A percentile compares a stretch with the other conserved stretches of the same genome.
Evolutionary conservation across 1,140 invertebrate species (phyloP).

Genomic region (Andrena cerasifolii): DNA sequence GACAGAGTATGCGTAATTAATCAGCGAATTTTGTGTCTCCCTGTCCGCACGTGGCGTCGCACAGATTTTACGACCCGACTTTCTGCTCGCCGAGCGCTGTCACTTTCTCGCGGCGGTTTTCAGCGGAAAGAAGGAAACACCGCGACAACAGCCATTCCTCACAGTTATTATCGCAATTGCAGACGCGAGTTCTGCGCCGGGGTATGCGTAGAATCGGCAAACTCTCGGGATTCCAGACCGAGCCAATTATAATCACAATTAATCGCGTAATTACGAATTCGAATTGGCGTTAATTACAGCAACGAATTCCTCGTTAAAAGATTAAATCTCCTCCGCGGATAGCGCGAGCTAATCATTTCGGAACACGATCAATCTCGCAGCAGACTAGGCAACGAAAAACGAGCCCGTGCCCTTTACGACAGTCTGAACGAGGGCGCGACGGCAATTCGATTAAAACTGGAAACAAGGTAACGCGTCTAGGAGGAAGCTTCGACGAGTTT

Average conservation of each 20-base stretch:
- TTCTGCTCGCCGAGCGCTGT: not conserved
- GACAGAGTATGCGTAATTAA: constrained; percentile 38
- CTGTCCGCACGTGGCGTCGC: not conserved
- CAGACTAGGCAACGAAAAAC: too few species aligned
- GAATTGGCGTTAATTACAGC: not conserved
- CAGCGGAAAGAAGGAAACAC: not conserved
- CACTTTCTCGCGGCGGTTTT: constrained; percentile 27
- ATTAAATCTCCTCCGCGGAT: not conserved
- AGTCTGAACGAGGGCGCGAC: too few species aligned
- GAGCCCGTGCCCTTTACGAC: too few species aligned
- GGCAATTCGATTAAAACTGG: too few species aligned
- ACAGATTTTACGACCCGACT: constrained; percentile 7
- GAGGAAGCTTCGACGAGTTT: too few species aligned
- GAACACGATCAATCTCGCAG: too few species aligned
- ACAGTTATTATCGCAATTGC: not conserved
- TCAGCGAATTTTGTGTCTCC: constrained; percentile 40
- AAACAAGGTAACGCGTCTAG: too few species aligned
- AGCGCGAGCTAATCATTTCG: too few species aligned
- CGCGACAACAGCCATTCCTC: not conserved
- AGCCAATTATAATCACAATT: too few species aligned
- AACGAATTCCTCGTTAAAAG: not conserved
- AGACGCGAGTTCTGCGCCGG: not conserved
- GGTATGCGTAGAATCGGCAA: too few species aligned
- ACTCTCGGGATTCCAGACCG: too few species aligned
- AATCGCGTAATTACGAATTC: too few species aligned